Evolutionary conservation across 2,797 vertebrate species (phyloP), one percentile per base, ranked within the genome.

Genomic region (Tangara arthus): DNA sequence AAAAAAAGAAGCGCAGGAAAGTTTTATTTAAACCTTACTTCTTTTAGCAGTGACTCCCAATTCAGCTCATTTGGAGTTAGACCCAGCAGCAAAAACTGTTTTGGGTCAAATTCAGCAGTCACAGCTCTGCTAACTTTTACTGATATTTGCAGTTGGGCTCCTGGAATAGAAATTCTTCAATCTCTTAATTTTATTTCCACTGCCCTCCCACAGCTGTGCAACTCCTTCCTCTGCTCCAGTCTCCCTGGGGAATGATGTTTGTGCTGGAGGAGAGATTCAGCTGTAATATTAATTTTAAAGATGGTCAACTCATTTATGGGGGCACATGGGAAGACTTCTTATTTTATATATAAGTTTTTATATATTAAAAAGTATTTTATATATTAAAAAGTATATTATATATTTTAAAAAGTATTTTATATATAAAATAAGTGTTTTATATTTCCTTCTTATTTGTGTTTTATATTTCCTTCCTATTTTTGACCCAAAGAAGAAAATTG

Each of bases 251-350:
- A 39, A 17, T 39, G 49, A 7, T 30, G 22, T 66, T 87, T 66
- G 30, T 70, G 26, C 46, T 63, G 8, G 56, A 60, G 63, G 69
- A 82, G 35, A 52, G 52, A 44, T 41, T 28, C 4, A 11, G 22
- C 59, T 90, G 37, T 35, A 42, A 32, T 32, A 6, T 1, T 53
- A 26, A 49, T 92, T 94, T 30, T 66, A 41, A 16, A 41, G 39
- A 32, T 60, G 46, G 14, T 32, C 19, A 60, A 0, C 28, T 66
- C 4, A 1, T 11, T 68, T 63, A 50, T 30, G 26, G 26, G 30
- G 34, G n/a, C 1, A 1, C 37, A 11, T 0, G 0, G 42, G 42
- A 73, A 78, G 19, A 19, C 15, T 71, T 55, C 52, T 50, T 18
- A 28, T 50, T 50, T 50, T 28, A 49, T 27, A 49, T 27, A 27